These are phyloP conservation scores for Rallus limicola DNA, from an alignment of 2,113 vertebrate species.

Conservation along the genomic window DNA sequence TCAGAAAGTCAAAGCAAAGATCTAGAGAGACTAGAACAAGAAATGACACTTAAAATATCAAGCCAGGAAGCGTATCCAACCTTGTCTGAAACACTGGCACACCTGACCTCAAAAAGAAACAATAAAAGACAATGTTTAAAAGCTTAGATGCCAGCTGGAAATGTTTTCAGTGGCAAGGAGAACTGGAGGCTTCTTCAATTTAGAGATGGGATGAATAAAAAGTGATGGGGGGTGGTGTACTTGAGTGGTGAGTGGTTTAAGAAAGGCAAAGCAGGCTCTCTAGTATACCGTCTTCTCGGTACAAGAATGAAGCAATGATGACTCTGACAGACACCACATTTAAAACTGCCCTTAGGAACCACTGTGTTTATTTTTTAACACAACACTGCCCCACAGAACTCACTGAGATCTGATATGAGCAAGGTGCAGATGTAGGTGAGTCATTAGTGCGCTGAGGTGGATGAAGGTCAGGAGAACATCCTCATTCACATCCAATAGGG, in stretches of 20 bases:
- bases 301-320: not conserved
- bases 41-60: not conserved
- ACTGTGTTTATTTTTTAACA: not conserved
- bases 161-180: not conserved
- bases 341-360: not conserved
- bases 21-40: not conserved
- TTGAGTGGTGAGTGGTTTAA: not conserved
- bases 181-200: not conserved
- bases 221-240: too few relatives aligned
- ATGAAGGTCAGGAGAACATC: slow-evolving; percentile 20
- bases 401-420: not conserved
- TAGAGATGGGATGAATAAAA: not conserved
- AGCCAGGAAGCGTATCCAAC: not conserved
- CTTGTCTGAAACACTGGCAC: not conserved
- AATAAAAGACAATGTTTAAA: not conserved
- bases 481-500: not conserved
- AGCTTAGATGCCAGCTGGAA: not conserved
- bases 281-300: not conserved
- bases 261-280: not conserved
- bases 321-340: not conserved
- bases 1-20: not conserved
- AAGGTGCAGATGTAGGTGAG: not conserved
- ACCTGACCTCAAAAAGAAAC: not conserved
- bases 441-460: not conserved
- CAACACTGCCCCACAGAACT: rapidly evolving